Conservation (phyloP, 2,113 vertebrate species). For the Lepidothrix coronata region DNA sequence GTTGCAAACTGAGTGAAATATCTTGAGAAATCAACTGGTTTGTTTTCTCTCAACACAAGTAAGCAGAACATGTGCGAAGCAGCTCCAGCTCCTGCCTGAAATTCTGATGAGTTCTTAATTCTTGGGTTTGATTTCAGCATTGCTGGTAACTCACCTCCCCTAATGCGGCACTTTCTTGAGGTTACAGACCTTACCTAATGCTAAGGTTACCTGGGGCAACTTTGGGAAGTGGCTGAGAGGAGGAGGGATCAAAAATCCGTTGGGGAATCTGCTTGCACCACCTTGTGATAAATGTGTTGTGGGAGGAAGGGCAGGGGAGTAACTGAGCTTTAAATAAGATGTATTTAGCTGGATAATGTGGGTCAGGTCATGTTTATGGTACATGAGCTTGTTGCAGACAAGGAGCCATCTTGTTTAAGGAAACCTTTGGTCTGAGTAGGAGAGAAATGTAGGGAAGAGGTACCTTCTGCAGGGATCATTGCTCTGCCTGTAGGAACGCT, state of each 20-base stretch:
- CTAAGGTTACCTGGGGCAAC: not conserved
- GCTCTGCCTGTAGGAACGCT: not conserved
- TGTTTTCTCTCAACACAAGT: not conserved
- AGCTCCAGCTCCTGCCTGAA: not conserved
- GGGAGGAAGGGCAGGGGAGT: not conserved
- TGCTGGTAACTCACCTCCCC: not conserved
- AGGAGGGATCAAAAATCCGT: not conserved
- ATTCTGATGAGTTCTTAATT: not conserved
- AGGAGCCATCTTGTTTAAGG: not conserved
- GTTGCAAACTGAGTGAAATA: conserved; percentile 45
- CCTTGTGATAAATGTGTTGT: not conserved
- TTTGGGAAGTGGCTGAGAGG: not conserved
- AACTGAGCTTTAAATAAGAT: not conserved
- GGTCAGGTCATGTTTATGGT: conserved; percentile 12
- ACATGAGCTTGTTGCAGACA: not conserved
- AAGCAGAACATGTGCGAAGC: not conserved
- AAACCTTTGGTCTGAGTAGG: not conserved
- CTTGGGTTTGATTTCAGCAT: not conserved
- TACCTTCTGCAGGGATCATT: not conserved
- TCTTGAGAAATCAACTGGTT: conserved; percentile 71
- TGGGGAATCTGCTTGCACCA: not conserved
- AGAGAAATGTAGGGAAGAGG: not conserved
- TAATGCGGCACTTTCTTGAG: not conserved
- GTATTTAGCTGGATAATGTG: not conserved
- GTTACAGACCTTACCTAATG: not conserved